A percentile compares a stretch with the other conserved stretches of the same genome.
Evolutionary conservation across 2,113 vertebrate species (phyloP).

Genomic region (Eclectus roratus): DNA sequence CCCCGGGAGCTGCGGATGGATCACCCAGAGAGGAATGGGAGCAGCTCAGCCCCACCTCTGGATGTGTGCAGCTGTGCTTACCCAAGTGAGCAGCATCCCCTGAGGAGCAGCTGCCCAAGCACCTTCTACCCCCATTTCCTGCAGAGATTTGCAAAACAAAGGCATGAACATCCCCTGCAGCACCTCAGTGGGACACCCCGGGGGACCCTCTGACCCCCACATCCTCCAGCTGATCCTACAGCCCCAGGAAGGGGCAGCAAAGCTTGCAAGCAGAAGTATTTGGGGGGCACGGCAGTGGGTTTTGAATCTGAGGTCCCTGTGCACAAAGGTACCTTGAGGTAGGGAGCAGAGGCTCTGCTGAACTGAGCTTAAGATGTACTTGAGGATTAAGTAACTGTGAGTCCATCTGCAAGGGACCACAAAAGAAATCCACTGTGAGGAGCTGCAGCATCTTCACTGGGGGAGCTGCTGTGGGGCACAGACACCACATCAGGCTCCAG

Average conservation of each 20-base stretch:
- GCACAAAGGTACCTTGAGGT: background rate
- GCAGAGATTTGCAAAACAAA: slow-evolving; percentile 86
- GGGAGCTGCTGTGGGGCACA: accelerated
- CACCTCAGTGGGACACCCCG: slow-evolving; percentile 40
- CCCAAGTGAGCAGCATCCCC: slow-evolving; percentile 82
- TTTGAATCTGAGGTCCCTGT: background rate
- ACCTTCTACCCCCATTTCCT: slow-evolving; percentile 90
- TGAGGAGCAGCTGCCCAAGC: slow-evolving; percentile 81
- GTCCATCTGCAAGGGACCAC: slow-evolving; percentile 36
- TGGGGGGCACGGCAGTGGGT: background rate
- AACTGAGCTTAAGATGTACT: background rate
- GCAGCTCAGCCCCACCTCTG: background rate
- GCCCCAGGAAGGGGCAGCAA: background rate
- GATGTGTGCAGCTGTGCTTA: slow-evolving; percentile 72
- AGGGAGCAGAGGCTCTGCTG: accelerated
- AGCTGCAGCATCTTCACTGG: background rate
- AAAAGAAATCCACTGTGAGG: background rate
- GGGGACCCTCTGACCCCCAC: background rate
- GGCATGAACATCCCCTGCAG: slow-evolving; percentile 52
- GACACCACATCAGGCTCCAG: background rate
- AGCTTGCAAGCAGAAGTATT: background rate
- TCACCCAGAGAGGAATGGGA: background rate
- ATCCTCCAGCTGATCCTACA: background rate
- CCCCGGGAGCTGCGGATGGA: background rate
- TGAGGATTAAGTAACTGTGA: slow-evolving; percentile 47